Conservation (phyloP, 2,113 vertebrate genomes). For the Dicerorhinus sumatrensis region DNA sequence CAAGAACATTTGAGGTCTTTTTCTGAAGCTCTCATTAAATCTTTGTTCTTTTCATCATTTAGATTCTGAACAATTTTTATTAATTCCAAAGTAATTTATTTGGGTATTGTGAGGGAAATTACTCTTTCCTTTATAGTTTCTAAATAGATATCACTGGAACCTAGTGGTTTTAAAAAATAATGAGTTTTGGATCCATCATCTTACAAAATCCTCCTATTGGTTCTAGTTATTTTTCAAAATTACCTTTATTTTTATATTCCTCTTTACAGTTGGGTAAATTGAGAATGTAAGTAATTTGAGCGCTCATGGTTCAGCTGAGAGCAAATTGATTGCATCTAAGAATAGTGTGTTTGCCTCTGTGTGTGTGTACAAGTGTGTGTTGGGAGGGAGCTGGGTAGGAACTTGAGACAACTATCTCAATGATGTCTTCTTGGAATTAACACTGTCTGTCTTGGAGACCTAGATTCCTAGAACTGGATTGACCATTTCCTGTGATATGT, state of each 20-base stretch:
- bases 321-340: background rate
- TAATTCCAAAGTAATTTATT: background rate
- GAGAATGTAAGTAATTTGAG: background rate
- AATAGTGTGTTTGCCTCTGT: background rate
- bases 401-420: background rate
- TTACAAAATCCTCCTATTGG: background rate
- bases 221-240: background rate
- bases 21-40: background rate
- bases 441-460: background rate
- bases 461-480: background rate
- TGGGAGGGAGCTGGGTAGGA: background rate
- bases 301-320: background rate
- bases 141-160: background rate
- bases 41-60: slow-evolving; percentile 19
- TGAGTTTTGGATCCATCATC: background rate
- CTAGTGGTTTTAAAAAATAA: background rate
- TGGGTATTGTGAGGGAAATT: background rate
- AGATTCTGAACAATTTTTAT: background rate
- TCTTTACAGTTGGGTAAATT: background rate
- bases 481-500: background rate
- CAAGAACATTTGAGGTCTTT: background rate
- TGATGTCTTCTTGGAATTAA: background rate
- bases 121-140: background rate
- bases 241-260: background rate
- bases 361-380: background rate